Evolutionary conservation across 2,113 vertebrate genomes (phyloP).

Genomic region (Illadopsis cleaveri): DNA sequence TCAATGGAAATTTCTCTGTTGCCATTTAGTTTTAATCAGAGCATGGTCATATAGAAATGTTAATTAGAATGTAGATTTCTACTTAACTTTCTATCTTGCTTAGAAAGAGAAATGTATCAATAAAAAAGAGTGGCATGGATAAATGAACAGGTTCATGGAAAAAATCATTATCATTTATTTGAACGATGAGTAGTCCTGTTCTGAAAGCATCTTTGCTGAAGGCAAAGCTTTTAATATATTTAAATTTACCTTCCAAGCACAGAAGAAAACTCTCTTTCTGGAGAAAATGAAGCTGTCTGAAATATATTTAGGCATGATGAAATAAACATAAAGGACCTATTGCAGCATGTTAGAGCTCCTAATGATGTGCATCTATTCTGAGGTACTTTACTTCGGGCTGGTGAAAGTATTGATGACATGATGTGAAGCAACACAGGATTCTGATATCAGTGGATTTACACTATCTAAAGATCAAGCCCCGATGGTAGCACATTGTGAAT

Average conservation of each 20-base stretch:
- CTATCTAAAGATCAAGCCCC: not conserved
- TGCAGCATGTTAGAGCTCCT: not conserved
- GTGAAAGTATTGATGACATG: not conserved
- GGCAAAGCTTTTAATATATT: slow-evolving; percentile 36
- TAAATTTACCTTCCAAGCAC: slow-evolving; percentile 6
- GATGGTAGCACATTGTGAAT: not conserved
- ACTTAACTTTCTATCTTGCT: not conserved
- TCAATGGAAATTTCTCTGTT: slow-evolving; percentile 39
- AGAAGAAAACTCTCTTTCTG: not conserved
- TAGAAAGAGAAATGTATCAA: slow-evolving; percentile 25
- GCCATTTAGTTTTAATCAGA: slow-evolving; percentile 47
- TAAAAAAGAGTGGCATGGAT: slow-evolving; percentile 32
- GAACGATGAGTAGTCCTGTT: slow-evolving; percentile 24
- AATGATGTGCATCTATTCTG: not conserved
- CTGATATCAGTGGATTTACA: not conserved
- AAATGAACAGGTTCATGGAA: slow-evolving; percentile 34
- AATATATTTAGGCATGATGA: slow-evolving; percentile 8
- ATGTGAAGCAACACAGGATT: not conserved
- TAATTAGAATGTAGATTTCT: slow-evolving; percentile 41
- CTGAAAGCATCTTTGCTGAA: slow-evolving; percentile 35
- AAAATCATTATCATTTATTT: slow-evolving; percentile 45
- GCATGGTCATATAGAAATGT: not conserved
- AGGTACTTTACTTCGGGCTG: not conserved
- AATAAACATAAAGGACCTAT: not conserved
- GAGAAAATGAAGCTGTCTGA: slow-evolving; percentile 23